Evolutionary conservation across 2,797 vertebrate species (phyloP), one percentile per base, ranked within the genome.

Genomic region (Dipus sagitta): DNA sequence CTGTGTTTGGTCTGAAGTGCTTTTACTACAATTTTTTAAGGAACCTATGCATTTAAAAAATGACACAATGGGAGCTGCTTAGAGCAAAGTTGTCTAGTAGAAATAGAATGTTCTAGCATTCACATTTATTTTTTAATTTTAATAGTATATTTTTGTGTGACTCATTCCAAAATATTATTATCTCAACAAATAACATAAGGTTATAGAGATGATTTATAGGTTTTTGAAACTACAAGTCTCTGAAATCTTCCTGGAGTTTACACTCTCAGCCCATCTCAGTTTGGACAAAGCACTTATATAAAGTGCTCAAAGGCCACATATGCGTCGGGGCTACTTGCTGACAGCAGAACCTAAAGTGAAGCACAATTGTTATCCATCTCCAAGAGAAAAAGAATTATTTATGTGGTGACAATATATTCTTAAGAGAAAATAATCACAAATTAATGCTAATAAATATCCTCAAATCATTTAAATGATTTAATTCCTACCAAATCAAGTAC

Each of bases 91-190:
- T 94, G 6, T 74, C 24, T 10, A 30, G 26, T 14, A 34, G n/a
- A 92, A 80, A 81, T 65, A 77, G 10, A 87, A 76, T 18, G 58
- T 83, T 34, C 42, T 87, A 68, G 30, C 32, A 58, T 38, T 23
- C 52, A 18, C 7, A 83, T 8, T 84, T 79, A 21, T 58, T 52
- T 72, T 58, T 17, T 38, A 85, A 76, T 82, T 80, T 87, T 87
- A 92, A 17, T 26, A 94, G 62, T 71, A 38, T 32, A 68, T 64
- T 68, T 84, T 86, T 58, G 93, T 78, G 85, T 93, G 21, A 86
- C 13, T 42, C 4, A 78, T 76, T 65, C 38, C 34, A 90, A 85
- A 95, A 60, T 68, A 38, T 9, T 52, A 47, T 72, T 42, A 47
- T 67, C 68, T 90, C 23, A 83, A 42, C 6, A 88, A 81, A 68